phyloP scores from a whole-genome alignment of 2,113 vertebrate species.

The Egretta garzetta region DNA sequence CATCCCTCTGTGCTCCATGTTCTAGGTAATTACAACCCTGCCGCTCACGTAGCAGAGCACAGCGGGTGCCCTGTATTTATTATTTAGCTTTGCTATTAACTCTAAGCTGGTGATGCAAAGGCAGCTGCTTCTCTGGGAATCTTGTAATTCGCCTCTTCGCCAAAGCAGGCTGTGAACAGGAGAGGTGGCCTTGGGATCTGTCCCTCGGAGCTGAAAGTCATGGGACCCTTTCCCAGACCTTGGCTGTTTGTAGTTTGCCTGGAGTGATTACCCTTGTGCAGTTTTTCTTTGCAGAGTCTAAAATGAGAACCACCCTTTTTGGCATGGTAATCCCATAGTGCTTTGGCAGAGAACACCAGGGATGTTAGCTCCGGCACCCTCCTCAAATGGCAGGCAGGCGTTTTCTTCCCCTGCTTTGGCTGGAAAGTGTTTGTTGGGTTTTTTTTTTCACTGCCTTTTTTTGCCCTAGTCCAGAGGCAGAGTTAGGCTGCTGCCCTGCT shows the following conservation, averaged over 20 bases:
- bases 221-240: background rate
- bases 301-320: accelerated
- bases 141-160: background rate
- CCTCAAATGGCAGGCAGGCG: background rate
- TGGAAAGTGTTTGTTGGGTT: background rate
- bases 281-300: background rate
- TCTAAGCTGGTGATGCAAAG: conserved; percentile 26
- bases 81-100: conserved; percentile 46
- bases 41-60: conserved; percentile 16
- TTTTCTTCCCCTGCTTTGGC: background rate
- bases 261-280: accelerated
- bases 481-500: background rate
- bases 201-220: accelerated
- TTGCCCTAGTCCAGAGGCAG: background rate
- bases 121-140: background rate
- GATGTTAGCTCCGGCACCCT: background rate
- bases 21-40: conserved; percentile 68
- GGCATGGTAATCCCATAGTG: background rate
- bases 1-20: conserved; percentile 72
- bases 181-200: background rate
- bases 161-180: background rate
- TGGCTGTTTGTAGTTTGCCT: background rate
- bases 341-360: background rate
- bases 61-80: conserved; percentile 58
- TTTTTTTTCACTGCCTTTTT: background rate